Evolutionary conservation across 2,888 invertebrate species (phyloP).

Genomic region (Ectemnius lituratus): DNA sequence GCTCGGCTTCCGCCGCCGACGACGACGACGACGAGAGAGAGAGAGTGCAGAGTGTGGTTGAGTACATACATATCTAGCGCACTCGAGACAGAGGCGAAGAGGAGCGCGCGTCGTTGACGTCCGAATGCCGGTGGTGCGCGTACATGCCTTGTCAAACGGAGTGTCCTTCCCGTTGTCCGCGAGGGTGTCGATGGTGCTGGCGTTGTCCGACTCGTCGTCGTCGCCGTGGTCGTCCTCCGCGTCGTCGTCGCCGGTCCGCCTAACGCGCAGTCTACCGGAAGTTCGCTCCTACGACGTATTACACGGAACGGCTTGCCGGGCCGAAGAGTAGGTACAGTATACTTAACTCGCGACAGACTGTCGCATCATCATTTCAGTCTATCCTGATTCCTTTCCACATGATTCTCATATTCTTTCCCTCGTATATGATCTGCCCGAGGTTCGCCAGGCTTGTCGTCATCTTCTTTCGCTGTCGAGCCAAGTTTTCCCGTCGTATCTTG

Average conservation of each 20-base stretch:
- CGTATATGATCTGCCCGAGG: too few species aligned
- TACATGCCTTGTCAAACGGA: constrained; percentile 30
- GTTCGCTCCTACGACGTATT: constrained; percentile 4
- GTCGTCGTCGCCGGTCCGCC: not conserved
- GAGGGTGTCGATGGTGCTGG: constrained; percentile 25
- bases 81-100: not conserved
- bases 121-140: constrained; percentile 10
- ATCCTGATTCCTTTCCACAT: too few species aligned
- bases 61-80: not conserved
- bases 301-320: not conserved
- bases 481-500: not conserved
- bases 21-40: too few species aligned
- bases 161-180: constrained; percentile 17
- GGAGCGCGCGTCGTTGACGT: constrained; percentile 3
- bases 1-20: not conserved
- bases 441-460: too few species aligned
- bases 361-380: too few species aligned
- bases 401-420: too few species aligned
- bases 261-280: constrained; percentile 3
- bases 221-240: constrained; percentile 1
- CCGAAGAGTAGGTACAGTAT: constrained; percentile 7
- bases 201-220: constrained; percentile 1
- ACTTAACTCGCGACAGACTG: not conserved
- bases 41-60: not conserved
- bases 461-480: constrained; percentile 5